Percentiles rank a stretch among this genome's conserved stretches.
Evolutionary conservation across 2,797 vertebrate species (phyloP).

Genomic region (Lacerta agilis): DNA sequence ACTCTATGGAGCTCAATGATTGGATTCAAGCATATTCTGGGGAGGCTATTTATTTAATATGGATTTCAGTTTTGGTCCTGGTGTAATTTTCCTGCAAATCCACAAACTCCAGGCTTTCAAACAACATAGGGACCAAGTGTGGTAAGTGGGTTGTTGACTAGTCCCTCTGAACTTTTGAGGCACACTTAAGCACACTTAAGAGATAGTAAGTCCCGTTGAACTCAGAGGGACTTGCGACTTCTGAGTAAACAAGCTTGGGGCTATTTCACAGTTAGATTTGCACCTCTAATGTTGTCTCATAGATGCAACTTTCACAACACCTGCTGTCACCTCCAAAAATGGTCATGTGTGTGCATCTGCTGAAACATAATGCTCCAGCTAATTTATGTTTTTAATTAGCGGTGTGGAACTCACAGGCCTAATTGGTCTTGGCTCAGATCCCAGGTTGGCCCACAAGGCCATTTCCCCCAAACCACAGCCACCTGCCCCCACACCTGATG

Average conservation of each 20-base stretch:
- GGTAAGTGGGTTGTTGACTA: neutral
- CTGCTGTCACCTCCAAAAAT: neutral
- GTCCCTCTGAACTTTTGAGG: neutral
- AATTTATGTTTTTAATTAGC: too few species aligned
- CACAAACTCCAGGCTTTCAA: neutral
- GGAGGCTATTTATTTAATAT: neutral
- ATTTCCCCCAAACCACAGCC: too few species aligned
- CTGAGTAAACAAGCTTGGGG: neutral
- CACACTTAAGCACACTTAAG: neutral
- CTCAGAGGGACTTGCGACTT: neutral
- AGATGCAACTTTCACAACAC: neutral
- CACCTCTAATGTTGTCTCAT: neutral
- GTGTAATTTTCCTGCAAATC: neutral
- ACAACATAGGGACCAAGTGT: neutral
- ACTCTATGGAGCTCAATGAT: constrained; percentile 5
- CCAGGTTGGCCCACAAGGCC: too few species aligned
- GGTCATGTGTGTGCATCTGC: too few species aligned
- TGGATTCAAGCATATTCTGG: neutral
- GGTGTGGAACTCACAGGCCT: too few species aligned
- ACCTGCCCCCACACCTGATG: too few species aligned
- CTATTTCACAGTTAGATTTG: neutral
- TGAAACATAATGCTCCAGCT: too few species aligned
- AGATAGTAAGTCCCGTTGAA: too few species aligned
- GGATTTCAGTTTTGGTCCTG: neutral
- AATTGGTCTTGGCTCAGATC: too few species aligned